Conservation (phyloP, 2,113 vertebrate species). For the Eupsittula cactorum region DNA sequence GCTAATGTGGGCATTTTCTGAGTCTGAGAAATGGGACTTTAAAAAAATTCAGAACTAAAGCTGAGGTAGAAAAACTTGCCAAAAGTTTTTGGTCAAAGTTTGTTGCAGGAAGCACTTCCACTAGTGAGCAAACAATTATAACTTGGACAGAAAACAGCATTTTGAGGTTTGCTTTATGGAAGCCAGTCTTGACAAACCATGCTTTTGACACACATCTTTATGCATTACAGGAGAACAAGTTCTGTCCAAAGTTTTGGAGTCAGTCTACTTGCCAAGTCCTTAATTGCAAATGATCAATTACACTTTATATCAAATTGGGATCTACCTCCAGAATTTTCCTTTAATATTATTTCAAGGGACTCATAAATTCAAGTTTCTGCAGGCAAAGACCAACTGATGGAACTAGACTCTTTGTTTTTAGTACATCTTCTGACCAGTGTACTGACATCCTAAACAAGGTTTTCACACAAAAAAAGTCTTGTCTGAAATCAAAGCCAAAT, state of each 20-base stretch:
- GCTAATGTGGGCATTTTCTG: not conserved
- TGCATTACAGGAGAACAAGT: not conserved
- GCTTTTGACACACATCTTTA: not conserved
- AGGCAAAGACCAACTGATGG: not conserved
- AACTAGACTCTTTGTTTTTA: not conserved
- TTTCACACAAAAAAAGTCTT: not conserved
- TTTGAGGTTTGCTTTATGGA: not conserved
- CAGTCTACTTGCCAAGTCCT: not conserved
- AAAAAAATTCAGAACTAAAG: not conserved
- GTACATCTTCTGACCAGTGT: not conserved
- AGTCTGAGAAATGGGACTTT: not conserved
- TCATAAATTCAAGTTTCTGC: not conserved
- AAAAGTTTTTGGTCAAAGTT: not conserved
- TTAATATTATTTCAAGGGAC: not conserved
- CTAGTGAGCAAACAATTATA: not conserved
- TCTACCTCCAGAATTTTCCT: not conserved
- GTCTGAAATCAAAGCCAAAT: not conserved
- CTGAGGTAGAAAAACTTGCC: not conserved
- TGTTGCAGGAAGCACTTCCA: not conserved
- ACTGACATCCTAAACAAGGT: not conserved
- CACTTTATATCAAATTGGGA: not conserved
- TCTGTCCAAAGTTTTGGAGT: not conserved
- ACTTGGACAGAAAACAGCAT: not conserved
- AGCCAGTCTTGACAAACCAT: not conserved
- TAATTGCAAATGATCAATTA: not conserved